These are phyloP conservation scores for Cottus gobio DNA, from an alignment of 2,113 vertebrate species.

Conservation along the genomic window DNA sequence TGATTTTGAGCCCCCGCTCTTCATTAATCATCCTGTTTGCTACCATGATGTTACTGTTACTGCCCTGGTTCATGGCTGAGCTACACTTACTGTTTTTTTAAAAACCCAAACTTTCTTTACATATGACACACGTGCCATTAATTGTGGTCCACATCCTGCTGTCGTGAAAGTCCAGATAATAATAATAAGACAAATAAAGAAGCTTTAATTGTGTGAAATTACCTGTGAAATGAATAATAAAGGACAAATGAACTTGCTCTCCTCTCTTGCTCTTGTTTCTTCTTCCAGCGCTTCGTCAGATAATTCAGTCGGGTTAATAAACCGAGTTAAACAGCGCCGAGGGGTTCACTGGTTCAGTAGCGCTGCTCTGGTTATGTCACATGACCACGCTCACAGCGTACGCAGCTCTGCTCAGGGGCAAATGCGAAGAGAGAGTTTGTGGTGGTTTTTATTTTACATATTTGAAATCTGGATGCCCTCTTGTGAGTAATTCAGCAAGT, in stretches of 20 bases:
- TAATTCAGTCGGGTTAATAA: neutral
- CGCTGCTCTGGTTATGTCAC: conserved; percentile 50
- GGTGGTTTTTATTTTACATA: neutral
- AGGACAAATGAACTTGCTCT: conserved; percentile 71
- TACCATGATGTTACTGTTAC: neutral
- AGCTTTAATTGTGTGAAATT: conserved; percentile 71
- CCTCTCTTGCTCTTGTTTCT: conserved; percentile 58
- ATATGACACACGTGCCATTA: conserved; percentile 58
- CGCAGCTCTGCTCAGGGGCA: conserved; percentile 29
- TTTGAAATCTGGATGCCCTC: neutral
- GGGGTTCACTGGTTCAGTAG: conserved; percentile 20
- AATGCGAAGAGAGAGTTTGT: conserved; percentile 9
- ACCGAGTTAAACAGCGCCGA: neutral
- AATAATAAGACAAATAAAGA: conserved; percentile 36
- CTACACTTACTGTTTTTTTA: neutral
- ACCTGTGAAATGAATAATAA: conserved; percentile 81
- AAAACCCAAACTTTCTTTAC: conserved; percentile 21
- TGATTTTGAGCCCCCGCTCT: neutral
- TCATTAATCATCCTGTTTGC: neutral
- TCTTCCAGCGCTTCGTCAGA: conserved; percentile 41
- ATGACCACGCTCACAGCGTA: conserved; percentile 53
- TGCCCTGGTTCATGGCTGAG: neutral
- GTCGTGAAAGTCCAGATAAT: conserved; percentile 48
- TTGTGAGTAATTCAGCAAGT: neutral
- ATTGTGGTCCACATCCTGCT: conserved; percentile 48